Percentiles rank a stretch among this genome's conserved stretches.
Conservation (phyloP, 1,140 invertebrate species). For the Lucilia cuprina region DNA sequence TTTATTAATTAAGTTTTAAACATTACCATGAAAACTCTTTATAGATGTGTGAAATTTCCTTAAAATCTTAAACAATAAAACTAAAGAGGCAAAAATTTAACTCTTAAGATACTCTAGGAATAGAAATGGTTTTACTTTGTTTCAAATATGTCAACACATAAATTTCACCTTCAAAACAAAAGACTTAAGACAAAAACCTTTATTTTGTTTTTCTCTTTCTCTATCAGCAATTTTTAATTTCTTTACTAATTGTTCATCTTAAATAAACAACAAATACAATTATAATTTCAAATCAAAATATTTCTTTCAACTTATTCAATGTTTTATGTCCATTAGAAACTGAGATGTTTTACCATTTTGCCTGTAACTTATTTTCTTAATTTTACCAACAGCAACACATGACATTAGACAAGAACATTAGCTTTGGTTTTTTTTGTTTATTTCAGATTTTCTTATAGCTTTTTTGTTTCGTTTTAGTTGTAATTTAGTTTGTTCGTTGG, state of each 20-base stretch:
- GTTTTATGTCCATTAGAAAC: slow-evolving; percentile 17
- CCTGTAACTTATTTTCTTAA: background rate
- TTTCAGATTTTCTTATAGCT: background rate
- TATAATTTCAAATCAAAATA: slow-evolving; percentile 6
- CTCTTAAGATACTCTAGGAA: too few species aligned
- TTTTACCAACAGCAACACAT: slow-evolving; percentile 4
- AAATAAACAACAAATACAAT: too few species aligned
- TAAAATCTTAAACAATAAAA: too few species aligned
- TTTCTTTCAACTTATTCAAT: slow-evolving; percentile 22
- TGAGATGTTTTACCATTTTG: background rate
- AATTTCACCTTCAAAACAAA: background rate
- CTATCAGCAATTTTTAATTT: background rate
- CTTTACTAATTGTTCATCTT: background rate
- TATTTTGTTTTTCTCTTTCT: background rate
- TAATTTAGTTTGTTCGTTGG: background rate
- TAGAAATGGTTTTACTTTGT: too few species aligned
- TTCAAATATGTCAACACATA: background rate
- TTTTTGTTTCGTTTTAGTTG: background rate
- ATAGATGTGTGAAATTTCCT: too few species aligned
- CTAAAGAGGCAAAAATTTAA: too few species aligned
- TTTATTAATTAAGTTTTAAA: too few species aligned
- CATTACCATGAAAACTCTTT: too few species aligned
- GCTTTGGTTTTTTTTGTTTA: background rate
- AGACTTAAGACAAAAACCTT: background rate
- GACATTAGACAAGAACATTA: slow-evolving; percentile 31